Percentiles rank a stretch among this genome's conserved stretches.
Evolutionary conservation across 2,113 vertebrate genomes (phyloP).

Genomic region (Perccottus glenii): DNA sequence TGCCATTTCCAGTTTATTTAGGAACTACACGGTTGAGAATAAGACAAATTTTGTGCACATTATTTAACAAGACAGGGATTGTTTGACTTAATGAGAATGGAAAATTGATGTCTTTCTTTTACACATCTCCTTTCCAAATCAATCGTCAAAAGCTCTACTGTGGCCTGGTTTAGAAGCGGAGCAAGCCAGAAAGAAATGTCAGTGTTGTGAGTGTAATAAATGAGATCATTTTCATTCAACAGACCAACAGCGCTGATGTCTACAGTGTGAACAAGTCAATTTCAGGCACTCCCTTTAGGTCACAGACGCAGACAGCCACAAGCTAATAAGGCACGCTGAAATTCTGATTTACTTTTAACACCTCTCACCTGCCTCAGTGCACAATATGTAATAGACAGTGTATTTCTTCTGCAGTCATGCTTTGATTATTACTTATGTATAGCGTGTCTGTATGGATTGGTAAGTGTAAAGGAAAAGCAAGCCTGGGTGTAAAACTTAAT

Average conservation of each 20-base stretch:
- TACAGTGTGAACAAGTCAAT: conserved; percentile 53
- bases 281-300: conserved; percentile 49
- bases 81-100: conserved; percentile 48
- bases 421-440: background rate
- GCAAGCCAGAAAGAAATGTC: conserved; percentile 26
- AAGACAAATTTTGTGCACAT: conserved; percentile 27
- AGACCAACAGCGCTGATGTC: conserved; percentile 34
- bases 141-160: conserved; percentile 32
- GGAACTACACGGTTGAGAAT: conserved; percentile 12
- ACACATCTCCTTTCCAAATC: conserved; percentile 38
- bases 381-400: conserved; percentile 7
- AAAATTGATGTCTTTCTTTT: conserved; percentile 38
- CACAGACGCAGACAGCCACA: conserved; percentile 30
- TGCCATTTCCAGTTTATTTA: conserved; percentile 17
- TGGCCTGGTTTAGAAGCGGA: conserved; percentile 24
- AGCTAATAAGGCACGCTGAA: conserved; percentile 42
- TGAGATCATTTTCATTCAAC: conserved; percentile 52
- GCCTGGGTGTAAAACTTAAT: no score
- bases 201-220: conserved; percentile 37
- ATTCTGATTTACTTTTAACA: conserved; percentile 20
- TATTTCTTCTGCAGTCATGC: background rate
- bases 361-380: conserved; percentile 2
- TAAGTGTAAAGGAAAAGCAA: no score
- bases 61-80: conserved; percentile 20
- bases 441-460: no score